Percentiles rank a stretch among this genome's conserved stretches.
These are phyloP conservation scores for Etheostoma nigrum DNA, from an alignment of 2,797 vertebrate species.

Conservation along the genomic window DNA sequence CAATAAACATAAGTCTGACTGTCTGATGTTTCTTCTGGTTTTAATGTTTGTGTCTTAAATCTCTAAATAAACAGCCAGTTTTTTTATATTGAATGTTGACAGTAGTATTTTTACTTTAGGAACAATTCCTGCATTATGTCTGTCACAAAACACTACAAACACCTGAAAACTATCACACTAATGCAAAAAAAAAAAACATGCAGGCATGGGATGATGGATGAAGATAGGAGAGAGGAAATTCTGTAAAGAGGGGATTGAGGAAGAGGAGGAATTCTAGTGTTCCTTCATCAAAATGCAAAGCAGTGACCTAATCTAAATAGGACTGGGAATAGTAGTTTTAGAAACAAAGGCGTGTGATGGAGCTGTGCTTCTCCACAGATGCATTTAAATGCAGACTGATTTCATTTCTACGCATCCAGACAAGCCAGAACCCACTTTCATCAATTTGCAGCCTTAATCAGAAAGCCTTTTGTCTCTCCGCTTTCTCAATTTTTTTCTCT, in stretches of 20 bases:
- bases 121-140: slow-evolving; percentile 14
- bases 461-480: slow-evolving; percentile 47
- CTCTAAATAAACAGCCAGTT: slow-evolving; percentile 70
- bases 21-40: slow-evolving; percentile 52
- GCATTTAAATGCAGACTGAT: slow-evolving; percentile 59
- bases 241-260: slow-evolving; percentile 21
- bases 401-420: slow-evolving; percentile 28
- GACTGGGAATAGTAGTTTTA: slow-evolving; percentile 56
- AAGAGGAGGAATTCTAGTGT: slow-evolving; percentile 32
- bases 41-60: slow-evolving; percentile 61
- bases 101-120: slow-evolving; percentile 40
- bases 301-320: slow-evolving; percentile 42
- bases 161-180: slow-evolving; percentile 14
- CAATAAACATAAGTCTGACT: slow-evolving; percentile 38
- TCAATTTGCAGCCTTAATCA: slow-evolving; percentile 47
- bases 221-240: slow-evolving; percentile 42
- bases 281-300: slow-evolving; percentile 69
- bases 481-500: slow-evolving; percentile 14
- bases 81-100: slow-evolving; percentile 35
- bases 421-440: slow-evolving; percentile 52
- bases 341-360: slow-evolving; percentile 45
- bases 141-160: slow-evolving; percentile 15
- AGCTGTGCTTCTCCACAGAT: slow-evolving; percentile 35
- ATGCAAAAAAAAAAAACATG: slow-evolving; percentile 34
- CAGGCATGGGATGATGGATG: slow-evolving; percentile 22